These are phyloP conservation scores for Rhinophrynus dorsalis DNA, from an alignment of 2,797 vertebrate species.

Conservation along the genomic window DNA sequence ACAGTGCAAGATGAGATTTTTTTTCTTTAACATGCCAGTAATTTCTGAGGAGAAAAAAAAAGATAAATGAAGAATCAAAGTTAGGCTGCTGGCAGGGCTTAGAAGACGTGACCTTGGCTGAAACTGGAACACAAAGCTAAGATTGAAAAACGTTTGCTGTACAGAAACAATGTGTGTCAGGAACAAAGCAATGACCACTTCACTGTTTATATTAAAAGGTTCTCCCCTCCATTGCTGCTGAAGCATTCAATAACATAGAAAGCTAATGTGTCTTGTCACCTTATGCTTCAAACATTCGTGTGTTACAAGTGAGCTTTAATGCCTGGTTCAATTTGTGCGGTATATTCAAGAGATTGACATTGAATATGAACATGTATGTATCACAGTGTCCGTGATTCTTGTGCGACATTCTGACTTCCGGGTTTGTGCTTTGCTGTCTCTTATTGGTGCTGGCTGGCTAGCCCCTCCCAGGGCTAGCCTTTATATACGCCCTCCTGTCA, in stretches of 20 bases:
- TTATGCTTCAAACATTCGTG: slow-evolving; percentile 14
- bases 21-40: background rate
- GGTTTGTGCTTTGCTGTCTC: too few species aligned
- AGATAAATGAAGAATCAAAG: slow-evolving; percentile 38
- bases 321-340: slow-evolving; percentile 20
- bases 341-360: background rate
- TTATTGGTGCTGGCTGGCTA: too few species aligned
- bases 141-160: slow-evolving; percentile 9
- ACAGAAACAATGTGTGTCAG: background rate
- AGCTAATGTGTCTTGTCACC: slow-evolving; percentile 3
- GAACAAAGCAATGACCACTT: background rate
- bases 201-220: background rate
- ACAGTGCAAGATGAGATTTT: slow-evolving; percentile 1
- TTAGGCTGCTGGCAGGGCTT: slow-evolving; percentile 19
- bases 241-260: background rate
- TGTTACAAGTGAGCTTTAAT: slow-evolving; percentile 9
- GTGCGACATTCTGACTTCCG: too few species aligned
- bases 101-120: slow-evolving; percentile 21
- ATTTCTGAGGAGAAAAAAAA: slow-evolving; percentile 5
- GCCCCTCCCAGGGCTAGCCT: too few species aligned
- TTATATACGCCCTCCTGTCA: background rate
- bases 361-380: too few species aligned
- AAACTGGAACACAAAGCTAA: background rate
- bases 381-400: too few species aligned
- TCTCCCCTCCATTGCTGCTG: background rate